phyloP scores from a whole-genome alignment of 2,797 vertebrate genomes.

The Xenopus petersii region DNA sequence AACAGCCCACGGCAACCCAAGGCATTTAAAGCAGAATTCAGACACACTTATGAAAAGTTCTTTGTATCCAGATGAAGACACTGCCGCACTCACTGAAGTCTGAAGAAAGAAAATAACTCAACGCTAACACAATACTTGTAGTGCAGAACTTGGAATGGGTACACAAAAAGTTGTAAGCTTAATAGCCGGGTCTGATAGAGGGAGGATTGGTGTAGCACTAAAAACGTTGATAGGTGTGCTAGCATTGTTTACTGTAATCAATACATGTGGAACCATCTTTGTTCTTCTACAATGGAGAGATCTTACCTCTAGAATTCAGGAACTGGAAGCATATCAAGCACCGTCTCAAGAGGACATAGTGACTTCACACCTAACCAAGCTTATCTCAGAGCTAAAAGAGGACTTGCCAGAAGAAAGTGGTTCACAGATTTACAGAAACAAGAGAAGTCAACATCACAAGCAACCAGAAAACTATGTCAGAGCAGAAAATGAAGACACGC shows the following conservation, averaged over 20 bases:
- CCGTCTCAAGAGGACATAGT: conserved; percentile 65
- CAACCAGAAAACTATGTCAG: conserved; percentile 58
- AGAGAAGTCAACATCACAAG: conserved; percentile 66
- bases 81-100: conserved; percentile 1
- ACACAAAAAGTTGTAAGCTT: conserved; percentile 36
- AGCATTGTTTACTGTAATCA: conserved; percentile 72
- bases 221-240: conserved; percentile 69
- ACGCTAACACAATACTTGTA: neutral
- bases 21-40: conserved; percentile 45
- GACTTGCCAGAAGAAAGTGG: conserved; percentile 54
- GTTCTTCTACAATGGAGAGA: conserved; percentile 80
- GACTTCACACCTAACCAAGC: conserved; percentile 62
- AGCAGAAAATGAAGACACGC: conserved; percentile 75
- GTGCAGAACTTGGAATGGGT: conserved; percentile 14
- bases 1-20: conserved; percentile 40
- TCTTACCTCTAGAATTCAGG: conserved; percentile 65
- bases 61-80: conserved; percentile 4
- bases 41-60: conserved; percentile 1
- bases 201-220: conserved; percentile 64
- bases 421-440: conserved; percentile 70
- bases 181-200: conserved; percentile 28
- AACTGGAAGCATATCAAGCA: conserved; percentile 60
- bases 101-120: conserved; percentile 30
- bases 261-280: conserved; percentile 78
- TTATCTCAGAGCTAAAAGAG: conserved; percentile 52